Evolutionary conservation across 2,113 vertebrate genomes (phyloP), one percentile per base, ranked within the genome.

Genomic region (Grammomys surdaster): DNA sequence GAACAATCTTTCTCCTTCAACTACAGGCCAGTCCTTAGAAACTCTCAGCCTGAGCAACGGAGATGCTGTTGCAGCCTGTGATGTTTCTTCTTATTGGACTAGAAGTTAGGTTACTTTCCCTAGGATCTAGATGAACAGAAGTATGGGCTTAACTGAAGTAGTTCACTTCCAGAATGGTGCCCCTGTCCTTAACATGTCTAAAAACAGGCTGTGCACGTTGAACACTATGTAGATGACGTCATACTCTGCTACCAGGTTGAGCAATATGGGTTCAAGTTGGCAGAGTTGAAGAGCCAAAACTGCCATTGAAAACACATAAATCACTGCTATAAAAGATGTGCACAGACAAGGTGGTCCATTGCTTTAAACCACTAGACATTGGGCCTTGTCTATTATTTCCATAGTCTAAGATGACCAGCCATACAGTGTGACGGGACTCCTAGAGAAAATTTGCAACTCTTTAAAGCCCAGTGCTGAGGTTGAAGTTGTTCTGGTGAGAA

Each of bases 401-500:
- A 5, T 65, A 81, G 43, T 70, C 51, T 65, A 56, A 67, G 48
- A 60, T 43, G 43, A 85, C 16, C 14, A 16, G 36, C 31, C 51
- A 33, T 28, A 72, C 24, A 91, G 46, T n/a, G 33, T 40, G 40
- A 40, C 16, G 48, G 65, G 63, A 82, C 43, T 43, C 17, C n/a
- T 11, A 51, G 10, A 63, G 51, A 28, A 86, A 51, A 31, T 91
- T 33, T 77, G 20, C 24, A 63, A 90, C 76, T 10, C 48, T 75
- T 58, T 70, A 80, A 78, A 96, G 43, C 26, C 33, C 40, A 75
- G 51, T 13, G 9, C 31, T 95, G n/a, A 91, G n/a, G 40, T 96
- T 20, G 31, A 2, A 76, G 12, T 19, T 85, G 22, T 40, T 63
- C 60, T 4, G 14, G 14, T 43, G 24, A 26, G 46, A 58, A 72